A percentile compares a stretch with the other conserved stretches of the same genome.
Conservation (phyloP, 2,888 invertebrate genomes). For the Arrhopalites spinosus region DNA sequence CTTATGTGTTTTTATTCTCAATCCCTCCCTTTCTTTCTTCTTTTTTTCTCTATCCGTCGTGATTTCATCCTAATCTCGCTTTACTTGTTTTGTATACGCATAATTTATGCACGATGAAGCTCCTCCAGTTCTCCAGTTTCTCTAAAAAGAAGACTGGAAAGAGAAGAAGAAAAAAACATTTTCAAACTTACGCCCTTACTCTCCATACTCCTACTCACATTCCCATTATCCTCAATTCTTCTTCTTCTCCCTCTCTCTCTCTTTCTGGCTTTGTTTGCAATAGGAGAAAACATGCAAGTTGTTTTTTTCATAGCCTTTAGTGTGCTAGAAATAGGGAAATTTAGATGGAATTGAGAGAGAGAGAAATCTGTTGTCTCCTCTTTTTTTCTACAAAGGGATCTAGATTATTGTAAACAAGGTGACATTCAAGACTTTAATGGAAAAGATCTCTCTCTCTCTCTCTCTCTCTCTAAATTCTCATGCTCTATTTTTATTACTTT, state of each 20-base stretch:
- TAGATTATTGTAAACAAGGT: no score
- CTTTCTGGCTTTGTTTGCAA: background rate
- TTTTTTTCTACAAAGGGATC: no score
- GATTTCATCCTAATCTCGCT: slow-evolving; percentile 1
- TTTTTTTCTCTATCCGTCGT: no score
- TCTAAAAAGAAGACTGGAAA: background rate
- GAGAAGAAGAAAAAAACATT: background rate
- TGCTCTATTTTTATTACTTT: no score
- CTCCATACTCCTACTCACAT: background rate
- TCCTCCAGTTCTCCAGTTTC: background rate
- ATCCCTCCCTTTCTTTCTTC: background rate
- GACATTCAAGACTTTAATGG: no score
- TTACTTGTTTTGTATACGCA: background rate
- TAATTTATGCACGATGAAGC: slow-evolving; percentile 15
- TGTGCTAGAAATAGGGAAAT: background rate
- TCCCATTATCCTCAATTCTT: background rate
- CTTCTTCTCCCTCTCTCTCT: background rate
- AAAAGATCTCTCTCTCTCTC: no score
- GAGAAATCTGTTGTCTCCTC: background rate
- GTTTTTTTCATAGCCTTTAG: background rate
- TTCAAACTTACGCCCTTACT: background rate
- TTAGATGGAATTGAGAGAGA: background rate
- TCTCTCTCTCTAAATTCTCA: no score
- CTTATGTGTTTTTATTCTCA: background rate
- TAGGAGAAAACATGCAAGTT: background rate